These are phyloP conservation scores for Spodoptera frugiperda DNA, from an alignment of 1,140 invertebrate species.

Conservation along the genomic window DNA sequence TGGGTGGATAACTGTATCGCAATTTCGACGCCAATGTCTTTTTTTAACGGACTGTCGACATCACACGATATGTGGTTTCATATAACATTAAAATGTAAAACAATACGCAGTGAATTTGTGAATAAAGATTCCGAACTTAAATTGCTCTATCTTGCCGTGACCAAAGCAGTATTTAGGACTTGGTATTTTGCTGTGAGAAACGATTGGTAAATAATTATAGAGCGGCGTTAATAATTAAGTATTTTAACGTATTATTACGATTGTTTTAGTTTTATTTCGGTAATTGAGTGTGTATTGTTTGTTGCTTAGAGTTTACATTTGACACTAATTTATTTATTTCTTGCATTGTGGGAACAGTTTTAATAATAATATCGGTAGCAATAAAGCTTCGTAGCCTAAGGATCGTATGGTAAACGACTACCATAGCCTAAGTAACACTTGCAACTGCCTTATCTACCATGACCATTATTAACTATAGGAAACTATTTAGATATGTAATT, in stretches of 20 bases:
- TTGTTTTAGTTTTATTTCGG: background rate
- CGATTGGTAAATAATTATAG: constrained; percentile 34
- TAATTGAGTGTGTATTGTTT: background rate
- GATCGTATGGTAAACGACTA: too few relatives aligned
- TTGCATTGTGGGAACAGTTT: too few relatives aligned
- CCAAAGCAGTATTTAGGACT: constrained; percentile 8
- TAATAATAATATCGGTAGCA: too few relatives aligned
- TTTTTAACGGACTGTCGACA: constrained; percentile 47
- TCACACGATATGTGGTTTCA: constrained; percentile 19
- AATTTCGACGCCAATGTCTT: constrained; percentile 34
- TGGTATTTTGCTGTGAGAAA: constrained; percentile 18
- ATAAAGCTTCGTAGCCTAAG: too few relatives aligned
- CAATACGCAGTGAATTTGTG: constrained; percentile 44
- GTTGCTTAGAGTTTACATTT: too few relatives aligned
- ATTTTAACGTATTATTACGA: constrained; percentile 9
- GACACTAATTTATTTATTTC: too few relatives aligned
- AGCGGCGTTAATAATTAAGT: background rate
- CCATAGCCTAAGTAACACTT: too few relatives aligned
- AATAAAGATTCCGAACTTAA: constrained; percentile 12
- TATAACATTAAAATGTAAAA: constrained; percentile 45
- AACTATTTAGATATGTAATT: too few relatives aligned
- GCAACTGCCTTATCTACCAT: too few relatives aligned
- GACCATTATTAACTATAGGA: too few relatives aligned
- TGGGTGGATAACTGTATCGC: constrained; percentile 35
- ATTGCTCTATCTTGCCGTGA: constrained; percentile 10